Evolutionary conservation across 2,113 vertebrate species (phyloP).

Genomic region (Gobio gobio): DNA sequence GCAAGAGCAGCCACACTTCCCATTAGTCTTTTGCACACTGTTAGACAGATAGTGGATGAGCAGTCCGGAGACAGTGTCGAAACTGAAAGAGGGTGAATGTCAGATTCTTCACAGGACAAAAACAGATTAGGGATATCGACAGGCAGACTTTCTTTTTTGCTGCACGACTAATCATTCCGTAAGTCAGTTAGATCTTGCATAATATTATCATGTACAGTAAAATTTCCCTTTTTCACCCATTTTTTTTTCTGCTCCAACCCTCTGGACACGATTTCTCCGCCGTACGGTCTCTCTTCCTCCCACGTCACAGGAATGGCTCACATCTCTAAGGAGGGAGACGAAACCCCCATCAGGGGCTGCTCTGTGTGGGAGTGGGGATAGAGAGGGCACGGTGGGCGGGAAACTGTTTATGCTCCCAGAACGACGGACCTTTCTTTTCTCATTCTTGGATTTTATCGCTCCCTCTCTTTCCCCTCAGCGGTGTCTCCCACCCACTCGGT

Average conservation of each 20-base stretch:
- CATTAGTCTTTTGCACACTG: constrained; percentile 13
- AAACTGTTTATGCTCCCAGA: constrained; percentile 15
- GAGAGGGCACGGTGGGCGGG: not conserved
- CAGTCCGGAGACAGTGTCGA: not conserved
- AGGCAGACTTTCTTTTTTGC: not conserved
- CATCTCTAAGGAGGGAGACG: not conserved
- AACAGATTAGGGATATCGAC: not conserved
- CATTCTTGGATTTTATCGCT: constrained; percentile 25
- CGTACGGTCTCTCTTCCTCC: not conserved
- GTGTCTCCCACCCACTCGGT: constrained; percentile 29
- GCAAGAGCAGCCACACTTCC: constrained; percentile 10
- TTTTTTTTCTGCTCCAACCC: not conserved
- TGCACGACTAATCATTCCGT: not conserved
- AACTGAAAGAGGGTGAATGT: not conserved
- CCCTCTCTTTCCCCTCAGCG: not conserved
- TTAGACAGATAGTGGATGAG: not conserved
- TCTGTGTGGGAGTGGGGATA: constrained; percentile 18
- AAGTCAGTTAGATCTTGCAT: not conserved
- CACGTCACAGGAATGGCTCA: constrained; percentile 16
- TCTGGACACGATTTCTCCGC: constrained; percentile 15
- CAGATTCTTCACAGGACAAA: not conserved
- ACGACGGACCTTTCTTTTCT: constrained; percentile 7
- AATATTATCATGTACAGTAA: not conserved
- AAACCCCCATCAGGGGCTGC: constrained; percentile 7
- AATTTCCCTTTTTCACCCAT: not conserved